Conservation (phyloP, 2,888 invertebrate genomes). For the Deilephila elpenor region DNA sequence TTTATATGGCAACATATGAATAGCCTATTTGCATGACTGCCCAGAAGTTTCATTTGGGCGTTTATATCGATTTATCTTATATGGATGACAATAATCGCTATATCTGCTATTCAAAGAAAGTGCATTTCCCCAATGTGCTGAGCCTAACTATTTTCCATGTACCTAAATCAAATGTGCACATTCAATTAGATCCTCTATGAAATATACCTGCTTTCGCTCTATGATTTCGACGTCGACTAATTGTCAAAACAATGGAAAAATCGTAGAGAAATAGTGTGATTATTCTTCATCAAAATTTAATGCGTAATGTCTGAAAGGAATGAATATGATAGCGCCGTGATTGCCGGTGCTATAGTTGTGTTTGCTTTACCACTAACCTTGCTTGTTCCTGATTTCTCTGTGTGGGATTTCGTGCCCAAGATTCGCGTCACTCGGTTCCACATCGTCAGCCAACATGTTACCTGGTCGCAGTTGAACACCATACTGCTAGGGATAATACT, state of each 20-base stretch:
- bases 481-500: slow-evolving; percentile 52
- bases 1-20: no score
- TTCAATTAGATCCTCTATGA: neutral
- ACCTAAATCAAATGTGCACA: no score
- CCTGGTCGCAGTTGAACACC: slow-evolving; percentile 69
- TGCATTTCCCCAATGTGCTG: no score
- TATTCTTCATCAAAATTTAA: slow-evolving; percentile 4
- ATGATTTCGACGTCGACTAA: neutral
- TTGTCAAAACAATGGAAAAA: neutral
- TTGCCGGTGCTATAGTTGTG: slow-evolving; percentile 55
- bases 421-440: slow-evolving; percentile 64
- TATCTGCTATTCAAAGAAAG: no score
- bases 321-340: slow-evolving; percentile 51
- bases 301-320: slow-evolving; percentile 52
- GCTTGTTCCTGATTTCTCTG: slow-evolving; percentile 67
- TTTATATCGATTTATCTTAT: no score
- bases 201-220: neutral
- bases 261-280: neutral
- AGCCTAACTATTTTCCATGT: neutral
- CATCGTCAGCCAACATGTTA: slow-evolving; percentile 57
- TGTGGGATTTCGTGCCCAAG: slow-evolving; percentile 73
- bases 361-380: slow-evolving; percentile 71
- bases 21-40: no score
- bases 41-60: no score
- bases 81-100: no score